Evolutionary conservation across 2,797 vertebrate species (phyloP).

Genomic region (Notolepis coatsorum): DNA sequence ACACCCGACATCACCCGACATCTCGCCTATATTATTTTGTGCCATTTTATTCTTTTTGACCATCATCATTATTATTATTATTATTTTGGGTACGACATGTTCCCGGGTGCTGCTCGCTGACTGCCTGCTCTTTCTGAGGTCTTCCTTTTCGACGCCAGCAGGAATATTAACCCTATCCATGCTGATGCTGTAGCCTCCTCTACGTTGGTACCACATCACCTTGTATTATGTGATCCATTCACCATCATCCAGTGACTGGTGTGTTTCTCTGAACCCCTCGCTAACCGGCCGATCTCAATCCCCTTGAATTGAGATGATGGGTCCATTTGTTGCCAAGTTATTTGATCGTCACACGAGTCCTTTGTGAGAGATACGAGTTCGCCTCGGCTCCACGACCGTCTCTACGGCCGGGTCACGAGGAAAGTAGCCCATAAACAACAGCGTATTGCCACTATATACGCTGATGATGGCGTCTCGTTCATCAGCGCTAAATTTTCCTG

Average conservation of each 20-base stretch:
- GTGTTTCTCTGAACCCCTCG: too few species aligned
- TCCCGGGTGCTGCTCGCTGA: constrained; percentile 62
- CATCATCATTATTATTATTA: constrained; percentile 28
- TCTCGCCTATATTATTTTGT: constrained; percentile 40
- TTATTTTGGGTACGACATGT: constrained; percentile 8
- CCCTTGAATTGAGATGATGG: too few species aligned
- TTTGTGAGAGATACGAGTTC: too few species aligned
- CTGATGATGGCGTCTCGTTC: too few species aligned
- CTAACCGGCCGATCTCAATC: too few species aligned
- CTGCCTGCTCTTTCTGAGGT: constrained; percentile 33
- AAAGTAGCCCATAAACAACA: too few species aligned
- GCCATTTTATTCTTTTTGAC: constrained; percentile 37
- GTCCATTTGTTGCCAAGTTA: too few species aligned
- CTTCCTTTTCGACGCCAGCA: constrained; percentile 69
- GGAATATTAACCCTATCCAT: constrained; percentile 56
- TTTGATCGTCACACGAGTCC: too few species aligned
- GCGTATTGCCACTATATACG: too few species aligned
- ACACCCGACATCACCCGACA: constrained; percentile 34
- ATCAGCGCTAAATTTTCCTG: too few species aligned
- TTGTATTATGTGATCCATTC: constrained; percentile 7
- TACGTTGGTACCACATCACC: constrained; percentile 38
- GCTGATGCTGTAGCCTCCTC: constrained; percentile 34
- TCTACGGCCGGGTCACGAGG: too few species aligned
- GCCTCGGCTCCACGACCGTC: too few species aligned
- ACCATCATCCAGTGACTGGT: neutral